These are phyloP conservation scores for Ochotona princeps DNA, from an alignment of 2,113 vertebrate genomes.

Conservation along the genomic window DNA sequence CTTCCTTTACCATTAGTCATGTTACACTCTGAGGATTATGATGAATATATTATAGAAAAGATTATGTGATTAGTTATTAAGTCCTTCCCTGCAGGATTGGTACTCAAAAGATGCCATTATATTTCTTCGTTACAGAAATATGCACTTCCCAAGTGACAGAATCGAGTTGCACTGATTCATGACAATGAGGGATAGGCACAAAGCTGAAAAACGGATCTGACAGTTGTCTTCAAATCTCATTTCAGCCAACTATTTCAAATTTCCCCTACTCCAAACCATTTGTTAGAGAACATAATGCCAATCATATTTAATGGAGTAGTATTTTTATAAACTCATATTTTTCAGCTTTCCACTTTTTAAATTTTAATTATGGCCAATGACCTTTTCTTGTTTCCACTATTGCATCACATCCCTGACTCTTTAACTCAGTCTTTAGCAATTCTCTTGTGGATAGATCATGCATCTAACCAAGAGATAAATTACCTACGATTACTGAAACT, in stretches of 20 bases:
- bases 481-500: not conserved
- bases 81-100: constrained; percentile 56
- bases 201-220: not conserved
- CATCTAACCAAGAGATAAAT: not conserved
- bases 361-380: not conserved
- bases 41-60: constrained; percentile 55
- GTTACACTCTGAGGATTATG: constrained; percentile 4
- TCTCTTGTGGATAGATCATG: not conserved
- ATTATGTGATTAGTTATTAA: constrained; percentile 70
- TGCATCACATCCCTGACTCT: not conserved
- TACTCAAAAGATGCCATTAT: not conserved
- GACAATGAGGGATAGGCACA: not conserved
- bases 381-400: too few relatives aligned
- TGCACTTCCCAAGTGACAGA: not conserved
- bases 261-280: not conserved
- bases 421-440: not conserved
- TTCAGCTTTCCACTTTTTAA: not conserved
- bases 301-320: not conserved
- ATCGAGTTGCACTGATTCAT: not conserved
- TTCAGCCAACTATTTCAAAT: not conserved
- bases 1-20: not conserved
- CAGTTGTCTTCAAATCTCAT: not conserved
- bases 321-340: not conserved
- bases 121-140: constrained; percentile 54
- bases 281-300: not conserved